Percentiles rank a stretch among this genome's conserved stretches.
Conservation (phyloP, 2,113 vertebrate genomes). For the Martes martes region DNA sequence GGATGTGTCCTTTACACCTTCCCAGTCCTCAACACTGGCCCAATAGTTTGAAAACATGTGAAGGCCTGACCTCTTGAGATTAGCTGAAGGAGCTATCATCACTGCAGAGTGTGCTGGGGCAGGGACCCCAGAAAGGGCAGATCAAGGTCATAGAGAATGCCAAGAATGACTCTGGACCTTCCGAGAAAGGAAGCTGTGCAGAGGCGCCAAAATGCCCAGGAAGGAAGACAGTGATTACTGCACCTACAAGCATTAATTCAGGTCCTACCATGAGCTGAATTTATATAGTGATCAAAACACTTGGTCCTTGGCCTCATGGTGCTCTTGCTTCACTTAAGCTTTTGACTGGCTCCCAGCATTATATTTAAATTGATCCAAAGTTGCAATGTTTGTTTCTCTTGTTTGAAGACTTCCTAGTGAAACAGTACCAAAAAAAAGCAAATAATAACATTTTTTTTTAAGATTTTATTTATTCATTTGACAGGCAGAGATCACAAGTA, state of each 20-base stretch:
- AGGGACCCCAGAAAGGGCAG: neutral
- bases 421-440: neutral
- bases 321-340: neutral
- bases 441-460: neutral
- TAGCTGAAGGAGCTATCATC: neutral
- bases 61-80: neutral
- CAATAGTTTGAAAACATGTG: neutral
- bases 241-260: neutral
- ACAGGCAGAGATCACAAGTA: too few relatives aligned
- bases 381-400: neutral
- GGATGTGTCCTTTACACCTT: neutral
- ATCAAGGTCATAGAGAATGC: neutral
- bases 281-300: neutral
- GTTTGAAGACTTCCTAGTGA: neutral
- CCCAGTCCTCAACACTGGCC: neutral
- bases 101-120: neutral
- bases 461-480: too few relatives aligned
- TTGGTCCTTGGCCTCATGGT: neutral
- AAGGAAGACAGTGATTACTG: neutral
- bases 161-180: neutral
- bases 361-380: neutral
- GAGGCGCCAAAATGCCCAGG: neutral
- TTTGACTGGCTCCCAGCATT: neutral
- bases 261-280: neutral
- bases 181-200: neutral